Percentiles rank a stretch among this genome's conserved stretches.
Evolutionary conservation across 2,113 vertebrate species (phyloP).

Genomic region (Actenoides hombroni): DNA sequence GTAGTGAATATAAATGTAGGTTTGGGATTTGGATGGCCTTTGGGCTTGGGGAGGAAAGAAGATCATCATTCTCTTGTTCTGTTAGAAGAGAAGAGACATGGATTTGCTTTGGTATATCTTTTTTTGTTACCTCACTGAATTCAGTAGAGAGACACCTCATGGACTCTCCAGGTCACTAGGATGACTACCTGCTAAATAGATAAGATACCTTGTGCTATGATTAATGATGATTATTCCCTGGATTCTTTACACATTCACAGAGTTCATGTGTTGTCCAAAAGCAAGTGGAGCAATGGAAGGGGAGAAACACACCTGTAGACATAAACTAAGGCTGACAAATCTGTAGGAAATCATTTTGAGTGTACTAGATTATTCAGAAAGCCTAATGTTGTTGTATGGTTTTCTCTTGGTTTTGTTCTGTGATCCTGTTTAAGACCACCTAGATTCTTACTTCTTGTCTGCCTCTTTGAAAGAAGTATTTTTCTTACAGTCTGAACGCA

Average conservation of each 20-base stretch:
- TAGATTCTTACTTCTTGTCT: neutral
- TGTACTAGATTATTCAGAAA: neutral
- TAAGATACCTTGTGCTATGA: neutral
- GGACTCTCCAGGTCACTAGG: neutral
- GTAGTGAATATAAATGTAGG: neutral
- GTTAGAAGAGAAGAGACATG: neutral
- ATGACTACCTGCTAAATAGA: neutral
- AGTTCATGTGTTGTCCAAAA: neutral
- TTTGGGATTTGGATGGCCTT: neutral
- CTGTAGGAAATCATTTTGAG: neutral
- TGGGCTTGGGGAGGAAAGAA: neutral
- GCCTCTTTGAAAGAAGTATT: neutral
- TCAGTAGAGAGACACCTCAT: neutral
- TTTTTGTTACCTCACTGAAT: neutral
- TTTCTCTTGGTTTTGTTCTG: neutral
- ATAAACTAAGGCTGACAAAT: neutral
- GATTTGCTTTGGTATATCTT: neutral
- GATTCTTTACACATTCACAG: neutral
- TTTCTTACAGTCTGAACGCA: neutral
- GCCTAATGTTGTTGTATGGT: neutral
- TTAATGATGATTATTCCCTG: neutral
- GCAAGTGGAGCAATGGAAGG: neutral
- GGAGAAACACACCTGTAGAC: neutral
- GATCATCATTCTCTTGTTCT: neutral
- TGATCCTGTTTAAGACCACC: neutral